Evolutionary conservation across 2,888 invertebrate genomes (phyloP), one percentile per base, ranked within the genome.

Genomic region (Agonopterix arenella): DNA sequence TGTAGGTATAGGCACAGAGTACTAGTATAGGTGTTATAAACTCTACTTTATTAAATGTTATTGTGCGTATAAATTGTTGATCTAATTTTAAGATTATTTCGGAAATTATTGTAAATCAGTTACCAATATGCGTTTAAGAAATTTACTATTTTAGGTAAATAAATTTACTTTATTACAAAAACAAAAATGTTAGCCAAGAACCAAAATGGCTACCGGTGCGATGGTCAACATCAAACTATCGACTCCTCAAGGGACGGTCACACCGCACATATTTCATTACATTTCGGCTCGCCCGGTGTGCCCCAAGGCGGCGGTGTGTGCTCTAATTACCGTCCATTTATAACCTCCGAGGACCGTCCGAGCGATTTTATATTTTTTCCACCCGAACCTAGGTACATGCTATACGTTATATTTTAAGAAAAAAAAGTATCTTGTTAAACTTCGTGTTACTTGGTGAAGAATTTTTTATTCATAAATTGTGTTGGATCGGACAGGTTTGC

Each of bases 241-340:
- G 8, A 11, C 13, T n/a, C 13, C 8, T 42, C 42, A 42, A 11
- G 42, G n/a, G 11, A 40, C 11, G 4, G 40, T 4, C 11, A 10
- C 10, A 8, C 42, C n/a, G 11, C 13, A n/a, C 13, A 42, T 40
- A 40, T 10, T 40, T 40, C 40, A 11, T 11, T 5, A 28, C 28
- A n/a, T 10, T 46, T 46, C 37, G 37, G 43, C 11, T 11, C 37
- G 11, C 72, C 51, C 53, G 28, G 59, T 79, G 74, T 67, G 63
- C 44, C 63, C 28, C 56, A 43, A 36, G 50, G 65, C 54, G 47
- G 43, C 51, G 58, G 62, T 70, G 73, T 75, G 70, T 70, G 74
- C 68, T 70, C 80, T 84, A 84, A 85, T 85, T 85, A 85, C 85
- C 74, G 65, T 68, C 80, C 84, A 83, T 85, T 81, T 80, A 81